Evolutionary conservation across 2,888 invertebrate species (phyloP), one percentile per base, ranked within the genome.

Genomic region (Sarcophaga caerulescens): DNA sequence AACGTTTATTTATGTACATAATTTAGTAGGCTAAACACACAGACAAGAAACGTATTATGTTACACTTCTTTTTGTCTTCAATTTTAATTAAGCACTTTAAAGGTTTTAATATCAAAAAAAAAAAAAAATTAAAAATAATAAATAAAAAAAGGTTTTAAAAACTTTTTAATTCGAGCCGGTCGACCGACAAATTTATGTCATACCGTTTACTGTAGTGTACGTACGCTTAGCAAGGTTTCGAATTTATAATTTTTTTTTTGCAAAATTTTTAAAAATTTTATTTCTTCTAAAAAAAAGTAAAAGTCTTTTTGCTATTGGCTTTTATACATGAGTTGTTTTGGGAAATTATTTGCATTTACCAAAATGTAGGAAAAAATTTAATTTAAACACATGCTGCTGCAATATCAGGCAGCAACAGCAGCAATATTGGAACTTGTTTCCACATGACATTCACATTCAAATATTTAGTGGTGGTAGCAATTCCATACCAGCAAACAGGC

Each of bases 371-470:
- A 52, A 25, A 75, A 60, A 60, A 47, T 35, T 57, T 35, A 62
- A 45, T 17, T 68, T 60, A 47, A 65, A 70, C 68, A 78, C 52
- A 74, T 63, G 77, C 73, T 74, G 77, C 35, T 35, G 35, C 35
- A 35, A 35, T 10, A 35, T 35, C 35, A 35, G 35, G 10, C 35
- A 35, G 10, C 85, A 59, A 79, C 25, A 71, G 47, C 69, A 57
- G n/a, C 74, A 78, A 60, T 81, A 74, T 44, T 78, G 77, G 75
- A 86, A 86, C 84, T 86, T 84, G 84, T 86, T 84, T 81, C 70
- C 81, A 84, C 84, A 86, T 86, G 84, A 82, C 86, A 86, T 86
- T 86, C 86, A 86, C 86, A 86, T 86, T 86, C 85, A 86, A 86
- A 80, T 83, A 52, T 52, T 52, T 52, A 52, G 14, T 52, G 80